A percentile compares a stretch with the other conserved stretches of the same genome.
phyloP scores from a whole-genome alignment of 2,797 vertebrate genomes.

The Lerista edwardsae region DNA sequence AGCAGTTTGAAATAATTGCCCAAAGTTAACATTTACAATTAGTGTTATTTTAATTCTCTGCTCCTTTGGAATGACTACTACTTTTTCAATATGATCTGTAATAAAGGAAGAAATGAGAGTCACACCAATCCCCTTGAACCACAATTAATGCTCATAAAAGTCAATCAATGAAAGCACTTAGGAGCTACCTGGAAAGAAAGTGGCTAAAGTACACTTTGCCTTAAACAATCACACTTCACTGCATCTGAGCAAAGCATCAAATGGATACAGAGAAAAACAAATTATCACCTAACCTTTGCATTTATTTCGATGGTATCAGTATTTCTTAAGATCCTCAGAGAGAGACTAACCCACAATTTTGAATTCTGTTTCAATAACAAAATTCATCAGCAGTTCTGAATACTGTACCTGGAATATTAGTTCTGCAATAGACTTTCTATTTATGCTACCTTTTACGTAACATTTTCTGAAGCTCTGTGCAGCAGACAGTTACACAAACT shows the following conservation, averaged over 20 bases:
- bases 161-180: not conserved
- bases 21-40: conserved; percentile 37
- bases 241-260: not conserved
- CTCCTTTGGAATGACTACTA: conserved; percentile 14
- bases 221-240: conserved; percentile 10
- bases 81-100: conserved; percentile 6
- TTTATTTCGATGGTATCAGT: not conserved
- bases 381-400: not conserved
- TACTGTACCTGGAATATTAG: not conserved
- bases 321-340: not conserved
- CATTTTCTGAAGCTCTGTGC: not conserved
- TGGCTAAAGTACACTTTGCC: not conserved
- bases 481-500: not conserved
- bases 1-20: conserved; percentile 34
- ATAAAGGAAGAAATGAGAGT: conserved; percentile 18
- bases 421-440: not conserved
- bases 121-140: not conserved
- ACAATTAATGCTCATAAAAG: conserved; percentile 12
- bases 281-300: not conserved
- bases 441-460: not conserved
- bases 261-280: not conserved
- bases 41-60: conserved; percentile 35
- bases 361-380: not conserved
- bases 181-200: not conserved
- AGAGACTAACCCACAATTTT: not conserved